These are phyloP conservation scores for Ariopsis seemanni DNA, from an alignment of 2,113 vertebrate genomes.

Conservation along the genomic window DNA sequence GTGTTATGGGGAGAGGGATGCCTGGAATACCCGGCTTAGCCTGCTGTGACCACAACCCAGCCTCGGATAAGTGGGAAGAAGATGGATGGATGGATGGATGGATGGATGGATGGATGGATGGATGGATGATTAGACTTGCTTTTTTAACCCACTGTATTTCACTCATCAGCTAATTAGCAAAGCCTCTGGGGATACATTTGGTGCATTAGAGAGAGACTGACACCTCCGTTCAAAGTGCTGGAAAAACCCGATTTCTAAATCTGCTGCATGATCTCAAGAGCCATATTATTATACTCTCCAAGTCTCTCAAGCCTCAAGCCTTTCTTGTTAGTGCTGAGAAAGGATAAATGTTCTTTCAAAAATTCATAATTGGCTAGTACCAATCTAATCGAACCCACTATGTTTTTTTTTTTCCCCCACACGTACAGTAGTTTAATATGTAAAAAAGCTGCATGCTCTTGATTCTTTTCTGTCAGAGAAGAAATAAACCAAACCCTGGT, in stretches of 20 bases:
- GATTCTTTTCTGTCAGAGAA: neutral
- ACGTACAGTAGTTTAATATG: neutral
- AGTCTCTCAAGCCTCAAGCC: neutral
- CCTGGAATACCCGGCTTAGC: too few species aligned
- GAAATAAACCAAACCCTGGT: slow-evolving; percentile 15
- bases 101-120: too few species aligned
- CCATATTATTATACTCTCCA: neutral
- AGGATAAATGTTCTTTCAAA: slow-evolving; percentile 2
- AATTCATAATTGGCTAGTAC: neutral
- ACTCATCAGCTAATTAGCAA: neutral
- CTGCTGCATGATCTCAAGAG: slow-evolving; percentile 12
- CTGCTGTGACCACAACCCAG: too few species aligned
- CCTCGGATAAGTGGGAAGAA: too few species aligned
- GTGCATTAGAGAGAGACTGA: neutral
- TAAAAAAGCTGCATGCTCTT: slow-evolving; percentile 1
- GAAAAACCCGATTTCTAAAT: neutral
- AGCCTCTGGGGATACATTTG: neutral
- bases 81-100: too few species aligned
- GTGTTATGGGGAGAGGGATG: too few species aligned
- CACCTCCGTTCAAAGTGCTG: neutral
- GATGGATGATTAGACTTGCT: neutral
- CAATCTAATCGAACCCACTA: neutral
- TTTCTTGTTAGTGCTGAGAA: neutral
- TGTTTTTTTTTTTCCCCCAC: neutral
- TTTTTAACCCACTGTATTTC: neutral